A percentile compares a stretch with the other conserved stretches of the same genome.
Conservation (phyloP, 2,888 invertebrate species). For the Plagiodera versicolora region DNA sequence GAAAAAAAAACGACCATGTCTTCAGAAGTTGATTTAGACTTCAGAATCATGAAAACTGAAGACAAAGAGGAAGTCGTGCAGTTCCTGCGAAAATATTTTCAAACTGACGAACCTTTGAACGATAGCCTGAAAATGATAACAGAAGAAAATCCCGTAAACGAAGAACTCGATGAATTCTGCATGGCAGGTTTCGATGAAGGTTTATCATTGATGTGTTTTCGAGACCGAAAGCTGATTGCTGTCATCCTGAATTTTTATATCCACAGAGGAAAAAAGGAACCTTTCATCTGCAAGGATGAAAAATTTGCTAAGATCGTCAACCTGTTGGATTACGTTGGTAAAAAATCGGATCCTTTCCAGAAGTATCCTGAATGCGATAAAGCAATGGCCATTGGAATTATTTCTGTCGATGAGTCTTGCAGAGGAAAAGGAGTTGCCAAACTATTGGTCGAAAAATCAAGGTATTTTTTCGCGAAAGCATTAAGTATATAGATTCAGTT, state of each 20-base stretch:
- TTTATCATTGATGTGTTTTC: constrained; percentile 64
- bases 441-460: constrained; percentile 62
- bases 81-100: constrained; percentile 65
- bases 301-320: constrained; percentile 68
- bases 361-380: constrained; percentile 60
- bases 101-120: constrained; percentile 73
- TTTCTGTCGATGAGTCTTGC: constrained; percentile 69
- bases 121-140: constrained; percentile 63
- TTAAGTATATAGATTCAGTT: too few species aligned
- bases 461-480: too few species aligned
- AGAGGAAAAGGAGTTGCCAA: constrained; percentile 69
- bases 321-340: constrained; percentile 62
- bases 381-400: constrained; percentile 64
- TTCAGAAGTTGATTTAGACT: constrained; percentile 37
- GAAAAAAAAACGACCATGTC: too few species aligned
- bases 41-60: constrained; percentile 53
- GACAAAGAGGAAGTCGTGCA: constrained; percentile 59
- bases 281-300: constrained; percentile 51
- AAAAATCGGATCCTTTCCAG: constrained; percentile 60
- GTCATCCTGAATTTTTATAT: constrained; percentile 46
- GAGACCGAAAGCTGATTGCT: constrained; percentile 59
- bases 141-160: constrained; percentile 62
- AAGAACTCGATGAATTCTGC: constrained; percentile 67
- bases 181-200: constrained; percentile 60
- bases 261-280: constrained; percentile 36